These are phyloP conservation scores for Odocoileus hemionus DNA, from an alignment of 2,113 vertebrate genomes.

Conservation along the genomic window DNA sequence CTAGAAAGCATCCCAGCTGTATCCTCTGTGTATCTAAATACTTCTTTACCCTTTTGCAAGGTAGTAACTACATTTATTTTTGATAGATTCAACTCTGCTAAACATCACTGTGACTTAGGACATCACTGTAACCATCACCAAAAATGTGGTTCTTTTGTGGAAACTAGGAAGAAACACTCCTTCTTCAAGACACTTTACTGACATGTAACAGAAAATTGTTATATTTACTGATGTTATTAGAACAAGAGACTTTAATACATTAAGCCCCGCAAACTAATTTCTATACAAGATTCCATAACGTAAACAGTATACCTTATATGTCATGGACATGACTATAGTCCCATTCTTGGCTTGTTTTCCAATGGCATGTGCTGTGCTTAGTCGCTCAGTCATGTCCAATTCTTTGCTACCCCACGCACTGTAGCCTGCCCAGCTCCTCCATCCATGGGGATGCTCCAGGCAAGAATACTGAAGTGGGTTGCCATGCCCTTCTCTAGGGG, in stretches of 20 bases:
- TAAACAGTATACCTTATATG: neutral
- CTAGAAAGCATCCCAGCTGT: neutral
- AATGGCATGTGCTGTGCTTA: neutral
- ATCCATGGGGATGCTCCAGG: neutral
- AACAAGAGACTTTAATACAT: neutral
- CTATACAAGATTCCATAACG: neutral
- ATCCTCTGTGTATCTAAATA: neutral
- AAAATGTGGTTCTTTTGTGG: neutral
- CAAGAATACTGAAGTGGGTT: neutral
- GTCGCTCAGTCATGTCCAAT: neutral
- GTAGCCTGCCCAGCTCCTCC: neutral
- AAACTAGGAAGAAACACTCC: neutral
- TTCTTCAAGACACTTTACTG: neutral
- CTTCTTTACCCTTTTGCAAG: neutral
- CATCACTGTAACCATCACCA: neutral
- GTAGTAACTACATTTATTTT: neutral
- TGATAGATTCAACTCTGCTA: neutral
- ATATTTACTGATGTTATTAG: neutral
- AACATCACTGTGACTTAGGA: neutral
- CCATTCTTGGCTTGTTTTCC: neutral
- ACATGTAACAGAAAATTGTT: neutral
- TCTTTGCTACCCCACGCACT: neutral
- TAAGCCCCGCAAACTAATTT: neutral
- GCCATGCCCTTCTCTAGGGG: neutral
- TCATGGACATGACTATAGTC: neutral